Evolutionary conservation across 2,888 invertebrate species (phyloP).

Genomic region (Xanthia icteritia): DNA sequence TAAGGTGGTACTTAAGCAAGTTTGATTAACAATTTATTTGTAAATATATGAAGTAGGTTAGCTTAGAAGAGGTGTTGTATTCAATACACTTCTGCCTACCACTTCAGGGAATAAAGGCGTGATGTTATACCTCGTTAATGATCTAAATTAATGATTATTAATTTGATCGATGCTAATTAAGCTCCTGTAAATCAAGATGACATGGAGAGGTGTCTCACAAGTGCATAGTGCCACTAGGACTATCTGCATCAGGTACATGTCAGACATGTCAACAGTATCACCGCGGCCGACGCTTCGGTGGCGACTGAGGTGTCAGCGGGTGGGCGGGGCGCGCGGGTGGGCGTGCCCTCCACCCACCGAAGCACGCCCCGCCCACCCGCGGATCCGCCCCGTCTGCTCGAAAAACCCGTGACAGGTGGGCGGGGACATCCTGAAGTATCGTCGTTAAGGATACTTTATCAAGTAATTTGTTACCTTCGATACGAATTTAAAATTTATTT

Average conservation of each 20-base stretch:
- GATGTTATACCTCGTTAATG: background rate
- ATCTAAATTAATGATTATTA: background rate
- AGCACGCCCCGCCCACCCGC: conserved; percentile 76
- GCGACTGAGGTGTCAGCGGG: conserved; percentile 83
- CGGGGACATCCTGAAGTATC: conserved; percentile 83
- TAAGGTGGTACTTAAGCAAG: background rate
- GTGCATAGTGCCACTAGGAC: background rate
- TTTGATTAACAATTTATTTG: background rate
- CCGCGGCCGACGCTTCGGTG: conserved; percentile 80
- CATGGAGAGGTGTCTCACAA: background rate
- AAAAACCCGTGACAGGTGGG: conserved; percentile 88
- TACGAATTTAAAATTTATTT: conserved; percentile 85
- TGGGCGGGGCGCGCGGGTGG: conserved; percentile 84
- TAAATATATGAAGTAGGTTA: no score
- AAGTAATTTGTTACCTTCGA: conserved; percentile 89
- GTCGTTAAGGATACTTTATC: conserved; percentile 89
- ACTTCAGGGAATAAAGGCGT: background rate
- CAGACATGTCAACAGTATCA: conserved; percentile 75
- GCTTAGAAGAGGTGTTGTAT: background rate
- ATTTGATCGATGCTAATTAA: background rate
- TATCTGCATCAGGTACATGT: conserved; percentile 17
- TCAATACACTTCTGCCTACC: background rate
- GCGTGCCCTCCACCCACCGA: conserved; percentile 76
- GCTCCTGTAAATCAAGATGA: background rate
- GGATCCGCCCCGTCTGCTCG: conserved; percentile 76